Evolutionary conservation across 2,797 vertebrate genomes (phyloP).

Genomic region (Sebastes steindachneri): DNA sequence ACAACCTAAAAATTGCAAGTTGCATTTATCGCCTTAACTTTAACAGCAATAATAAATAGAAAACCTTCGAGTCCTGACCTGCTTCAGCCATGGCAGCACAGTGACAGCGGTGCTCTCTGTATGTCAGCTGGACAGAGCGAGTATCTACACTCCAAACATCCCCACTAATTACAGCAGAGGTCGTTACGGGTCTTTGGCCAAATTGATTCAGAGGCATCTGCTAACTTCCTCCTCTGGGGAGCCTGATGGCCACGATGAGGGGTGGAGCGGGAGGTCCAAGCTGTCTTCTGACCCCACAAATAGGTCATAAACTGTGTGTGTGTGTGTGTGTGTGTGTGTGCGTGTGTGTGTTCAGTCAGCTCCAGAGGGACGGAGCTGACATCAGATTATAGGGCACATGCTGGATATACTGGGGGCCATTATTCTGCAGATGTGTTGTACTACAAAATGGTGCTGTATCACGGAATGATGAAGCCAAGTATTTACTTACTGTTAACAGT

Average conservation of each 20-base stretch:
- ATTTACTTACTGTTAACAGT: slow-evolving; percentile 3
- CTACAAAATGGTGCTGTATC: not conserved
- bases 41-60: fast-evolving
- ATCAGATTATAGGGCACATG: slow-evolving; percentile 28
- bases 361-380: slow-evolving; percentile 4
- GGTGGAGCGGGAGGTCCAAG: slow-evolving; percentile 19
- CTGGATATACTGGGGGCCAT: not conserved
- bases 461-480: not conserved
- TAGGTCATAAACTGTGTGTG: slow-evolving; percentile 34
- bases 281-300: slow-evolving; percentile 40
- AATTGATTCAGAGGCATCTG: slow-evolving; percentile 77
- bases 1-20: no score
- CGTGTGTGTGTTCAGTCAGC: slow-evolving; percentile 2
- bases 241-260: slow-evolving; percentile 8
- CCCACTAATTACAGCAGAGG: slow-evolving; percentile 53
- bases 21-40: no score
- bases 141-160: slow-evolving; percentile 14
- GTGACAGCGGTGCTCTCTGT: not conserved
- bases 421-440: slow-evolving; percentile 18
- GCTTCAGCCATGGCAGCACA: not conserved
- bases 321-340: not conserved
- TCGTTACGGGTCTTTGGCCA: slow-evolving; percentile 61
- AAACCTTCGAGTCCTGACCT: not conserved
- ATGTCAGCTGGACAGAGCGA: slow-evolving; percentile 14
- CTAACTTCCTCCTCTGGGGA: slow-evolving; percentile 43